Evolutionary conservation across 2,113 vertebrate genomes (phyloP).

Genomic region (Athene cunicularia): DNA sequence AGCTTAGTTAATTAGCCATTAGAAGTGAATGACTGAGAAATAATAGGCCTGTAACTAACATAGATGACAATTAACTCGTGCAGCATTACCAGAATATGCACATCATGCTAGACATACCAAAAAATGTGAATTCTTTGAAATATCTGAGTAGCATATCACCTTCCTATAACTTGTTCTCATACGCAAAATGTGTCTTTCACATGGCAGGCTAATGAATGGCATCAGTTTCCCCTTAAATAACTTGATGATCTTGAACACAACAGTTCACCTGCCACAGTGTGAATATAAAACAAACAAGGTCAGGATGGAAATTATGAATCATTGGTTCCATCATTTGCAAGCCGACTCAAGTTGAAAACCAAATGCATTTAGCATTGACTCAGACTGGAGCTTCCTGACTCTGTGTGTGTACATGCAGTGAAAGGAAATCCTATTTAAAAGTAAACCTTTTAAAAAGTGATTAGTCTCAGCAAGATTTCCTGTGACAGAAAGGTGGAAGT

Average conservation of each 20-base stretch:
- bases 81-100: background rate
- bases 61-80: background rate
- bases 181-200: background rate
- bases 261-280: conserved; percentile 30
- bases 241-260: background rate
- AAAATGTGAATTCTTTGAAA: background rate
- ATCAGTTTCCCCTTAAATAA: background rate
- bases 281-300: conserved; percentile 46
- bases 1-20: background rate
- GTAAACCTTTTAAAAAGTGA: conserved; percentile 36
- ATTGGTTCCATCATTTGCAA: conserved; percentile 60
- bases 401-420: background rate
- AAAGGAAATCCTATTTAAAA: conserved; percentile 73
- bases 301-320: conserved; percentile 74
- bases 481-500: background rate
- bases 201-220: background rate
- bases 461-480: conserved; percentile 37
- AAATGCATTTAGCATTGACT: conserved; percentile 72
- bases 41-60: background rate
- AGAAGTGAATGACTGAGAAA: background rate
- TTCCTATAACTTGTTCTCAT: background rate
- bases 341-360: conserved; percentile 62
- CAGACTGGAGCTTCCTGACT: conserved; percentile 70
- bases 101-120: background rate
- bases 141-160: background rate